Conservation (phyloP, 2,888 invertebrate genomes). For the Xylocampa areola region DNA sequence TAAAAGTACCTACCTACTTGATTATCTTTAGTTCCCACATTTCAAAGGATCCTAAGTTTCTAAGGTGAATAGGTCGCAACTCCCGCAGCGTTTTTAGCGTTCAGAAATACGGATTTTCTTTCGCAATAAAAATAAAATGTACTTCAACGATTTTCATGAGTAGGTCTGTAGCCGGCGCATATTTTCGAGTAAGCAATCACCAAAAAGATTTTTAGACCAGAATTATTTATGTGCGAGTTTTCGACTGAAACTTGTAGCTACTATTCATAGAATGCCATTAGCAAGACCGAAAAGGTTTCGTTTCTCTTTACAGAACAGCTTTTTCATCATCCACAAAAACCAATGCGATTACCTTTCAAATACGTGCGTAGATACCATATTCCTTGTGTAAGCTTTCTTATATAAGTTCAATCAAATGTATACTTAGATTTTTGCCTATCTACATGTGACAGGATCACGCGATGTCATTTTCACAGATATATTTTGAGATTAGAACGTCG, state of each 20-base stretch:
- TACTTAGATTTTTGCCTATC: slow-evolving; percentile 28
- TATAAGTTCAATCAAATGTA: slow-evolving; percentile 32
- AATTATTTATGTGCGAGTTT: slow-evolving; percentile 35
- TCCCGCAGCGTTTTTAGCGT: slow-evolving; percentile 11
- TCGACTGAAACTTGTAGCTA: slow-evolving; percentile 11
- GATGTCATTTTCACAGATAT: slow-evolving; percentile 39
- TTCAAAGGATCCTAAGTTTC: slow-evolving; percentile 20
- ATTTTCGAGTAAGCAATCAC: slow-evolving; percentile 7
- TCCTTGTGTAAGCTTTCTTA: slow-evolving; percentile 36
- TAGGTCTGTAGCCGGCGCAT: background rate
- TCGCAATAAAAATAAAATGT: slow-evolving; percentile 15
- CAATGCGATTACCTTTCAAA: slow-evolving; percentile 23
- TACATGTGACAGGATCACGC: slow-evolving; percentile 38
- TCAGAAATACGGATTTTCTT: slow-evolving; percentile 7
- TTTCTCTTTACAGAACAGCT: slow-evolving; percentile 14
- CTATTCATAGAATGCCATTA: slow-evolving; percentile 50
- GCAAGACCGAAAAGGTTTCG: slow-evolving; percentile 9
- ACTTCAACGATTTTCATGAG: slow-evolving; percentile 3
- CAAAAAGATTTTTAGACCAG: slow-evolving; percentile 19
- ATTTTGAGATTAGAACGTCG: slow-evolving; percentile 26
- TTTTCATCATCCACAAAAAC: slow-evolving; percentile 31
- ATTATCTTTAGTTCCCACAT: slow-evolving; percentile 30
- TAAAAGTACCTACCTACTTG: slow-evolving; percentile 14
- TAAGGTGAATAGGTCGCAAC: slow-evolving; percentile 31
- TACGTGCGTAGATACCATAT: slow-evolving; percentile 10